phyloP scores from a whole-genome alignment of 2,888 invertebrate species.

The Alloplasta piceator region DNA sequence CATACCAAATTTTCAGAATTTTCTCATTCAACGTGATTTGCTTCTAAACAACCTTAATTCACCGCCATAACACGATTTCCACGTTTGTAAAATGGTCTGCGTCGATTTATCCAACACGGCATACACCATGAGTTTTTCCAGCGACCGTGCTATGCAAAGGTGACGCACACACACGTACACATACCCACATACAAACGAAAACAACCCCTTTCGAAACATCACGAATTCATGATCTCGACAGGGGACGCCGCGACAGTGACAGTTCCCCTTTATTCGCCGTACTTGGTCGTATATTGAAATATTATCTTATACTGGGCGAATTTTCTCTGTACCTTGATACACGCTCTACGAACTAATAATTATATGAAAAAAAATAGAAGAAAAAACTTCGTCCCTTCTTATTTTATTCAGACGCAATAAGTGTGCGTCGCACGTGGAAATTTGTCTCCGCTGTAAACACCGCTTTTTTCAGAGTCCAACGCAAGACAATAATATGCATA shows the following conservation, averaged over 20 bases:
- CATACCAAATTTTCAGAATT: too few species aligned
- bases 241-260: conserved; percentile 49
- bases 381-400: conserved; percentile 40
- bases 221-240: conserved; percentile 59
- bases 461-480: too few species aligned
- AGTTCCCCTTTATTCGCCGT: conserved; percentile 30
- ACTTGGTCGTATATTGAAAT: conserved; percentile 32
- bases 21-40: too few species aligned
- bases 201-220: conserved; percentile 58
- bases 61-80: not conserved
- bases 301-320: conserved; percentile 52
- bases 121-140: not conserved
- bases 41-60: not conserved
- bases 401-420: conserved; percentile 51
- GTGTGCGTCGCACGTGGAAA: conserved; percentile 1
- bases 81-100: conserved; percentile 12
- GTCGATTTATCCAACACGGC: not conserved
- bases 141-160: too few species aligned
- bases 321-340: conserved; percentile 7
- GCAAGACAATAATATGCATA: too few species aligned
- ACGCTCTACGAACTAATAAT: conserved; percentile 41
- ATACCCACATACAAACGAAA: too few species aligned
- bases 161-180: too few species aligned
- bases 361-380: conserved; percentile 31
- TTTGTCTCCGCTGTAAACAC: conserved; percentile 3